Conservation (phyloP, 2,888 invertebrate genomes). For the Ochropleura plecta region DNA sequence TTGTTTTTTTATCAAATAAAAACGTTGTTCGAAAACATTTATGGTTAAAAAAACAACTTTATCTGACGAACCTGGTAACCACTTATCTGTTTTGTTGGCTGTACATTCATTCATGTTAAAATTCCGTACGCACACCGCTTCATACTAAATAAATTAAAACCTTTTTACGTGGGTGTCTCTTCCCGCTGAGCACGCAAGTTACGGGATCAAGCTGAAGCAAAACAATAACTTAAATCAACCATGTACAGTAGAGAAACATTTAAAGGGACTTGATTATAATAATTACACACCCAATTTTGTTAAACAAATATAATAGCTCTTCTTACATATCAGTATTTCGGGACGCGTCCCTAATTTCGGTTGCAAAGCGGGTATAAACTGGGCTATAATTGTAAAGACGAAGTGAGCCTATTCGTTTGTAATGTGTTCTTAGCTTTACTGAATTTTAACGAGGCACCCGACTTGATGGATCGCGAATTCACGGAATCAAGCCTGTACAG, state of each 20-base stretch:
- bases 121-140: conserved; percentile 33
- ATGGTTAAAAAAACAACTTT: no score
- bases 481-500: conserved; percentile 60
- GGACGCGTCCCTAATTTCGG: conserved; percentile 70
- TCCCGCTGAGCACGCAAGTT: conserved; percentile 62
- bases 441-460: conserved; percentile 75
- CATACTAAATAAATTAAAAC: conserved; percentile 59
- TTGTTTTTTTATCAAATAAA: no score
- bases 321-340: conserved; percentile 44
- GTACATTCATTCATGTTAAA: conserved; percentile 52
- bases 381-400: conserved; percentile 76
- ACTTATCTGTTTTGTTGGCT: no score
- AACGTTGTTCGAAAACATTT: no score
- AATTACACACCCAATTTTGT: conserved; percentile 76
- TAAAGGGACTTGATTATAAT: conserved; percentile 69
- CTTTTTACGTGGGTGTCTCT: conserved; percentile 53
- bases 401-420: conserved; percentile 73
- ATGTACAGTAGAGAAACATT: conserved; percentile 67
- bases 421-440: conserved; percentile 78
- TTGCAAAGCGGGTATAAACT: conserved; percentile 76
- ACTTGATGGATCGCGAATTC: conserved; percentile 49
- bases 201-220: conserved; percentile 60
- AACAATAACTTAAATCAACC: conserved; percentile 69
- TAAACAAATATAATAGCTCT: conserved; percentile 69
- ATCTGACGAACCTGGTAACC: no score